Base-by-base conservation (phyloP, 2,113 vertebrate species). In the Heterochromis multidens region DNA sequence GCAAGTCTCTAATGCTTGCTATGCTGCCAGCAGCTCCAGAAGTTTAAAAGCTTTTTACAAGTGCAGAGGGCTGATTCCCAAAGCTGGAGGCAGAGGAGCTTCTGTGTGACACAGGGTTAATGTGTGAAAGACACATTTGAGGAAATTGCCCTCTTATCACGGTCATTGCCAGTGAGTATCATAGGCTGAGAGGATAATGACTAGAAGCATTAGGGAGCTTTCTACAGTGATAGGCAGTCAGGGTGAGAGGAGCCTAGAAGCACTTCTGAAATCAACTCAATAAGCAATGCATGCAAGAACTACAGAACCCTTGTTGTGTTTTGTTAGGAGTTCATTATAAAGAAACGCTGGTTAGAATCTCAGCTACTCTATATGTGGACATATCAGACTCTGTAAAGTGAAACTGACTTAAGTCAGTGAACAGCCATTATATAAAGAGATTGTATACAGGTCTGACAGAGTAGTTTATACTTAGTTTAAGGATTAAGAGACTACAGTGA, bases 91-190 rank as follows among this genome's bases (percentile, higher is more conserved):
- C 56, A 40, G 52, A 85, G 56, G 33, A 81, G 80, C 82, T 37
- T 76, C 37, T 79, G 46, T 78, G 72, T 56, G 77, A 85, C 1
- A 23, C 21, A 8, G 80, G 80, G 81, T 82, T 86, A 80, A 87
- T 88, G 80, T 83, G 70, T 61, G 77, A 89, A 43, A 80, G 57
- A 85, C 59, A 54, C 58, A 88, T 88, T 83, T 86, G 83, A 74
- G 63, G 21, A 67, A 79, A 88, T 35, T 79, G 59, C 14, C 1
- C 78, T 81, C 40, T 84, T 74, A 83, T 85, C 27, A 7, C 61
- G 62, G 77, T 43, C 58, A 76, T 43, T 72, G 87, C 31, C 29
- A 56, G 46, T 29, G 70, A 85, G 35, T 6, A 80, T 72, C 37
- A 31, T 16, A 35, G 65, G 37, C 70, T 79, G 80, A 80, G 46